These are phyloP conservation scores for Drosophila varians DNA, from an alignment of 1,140 invertebrate species.

Conservation along the genomic window DNA sequence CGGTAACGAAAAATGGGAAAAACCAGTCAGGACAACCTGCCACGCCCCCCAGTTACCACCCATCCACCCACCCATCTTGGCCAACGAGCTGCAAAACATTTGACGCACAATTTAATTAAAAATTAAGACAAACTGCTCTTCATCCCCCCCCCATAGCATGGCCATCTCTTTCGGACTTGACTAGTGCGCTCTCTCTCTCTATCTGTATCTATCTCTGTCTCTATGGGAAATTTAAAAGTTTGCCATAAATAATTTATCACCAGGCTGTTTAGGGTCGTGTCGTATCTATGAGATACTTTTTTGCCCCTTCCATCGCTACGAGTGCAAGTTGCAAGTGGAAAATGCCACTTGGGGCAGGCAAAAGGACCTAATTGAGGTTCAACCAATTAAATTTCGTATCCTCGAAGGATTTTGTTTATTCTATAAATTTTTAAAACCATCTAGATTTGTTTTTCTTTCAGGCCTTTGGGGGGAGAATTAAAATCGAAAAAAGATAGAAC, in stretches of 20 bases:
- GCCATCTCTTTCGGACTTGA: background rate
- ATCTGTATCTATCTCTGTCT: background rate
- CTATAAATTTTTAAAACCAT: background rate
- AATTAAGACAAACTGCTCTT: conserved; percentile 53
- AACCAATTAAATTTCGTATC: conserved; percentile 24
- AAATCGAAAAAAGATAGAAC: background rate
- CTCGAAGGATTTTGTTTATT: background rate
- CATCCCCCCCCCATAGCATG: background rate
- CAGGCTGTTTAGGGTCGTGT: conserved; percentile 8
- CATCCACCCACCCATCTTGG: conserved; percentile 16
- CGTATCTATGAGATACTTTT: conserved; percentile 26
- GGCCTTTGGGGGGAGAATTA: background rate
- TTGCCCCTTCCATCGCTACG: background rate
- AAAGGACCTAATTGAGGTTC: conserved; percentile 35
- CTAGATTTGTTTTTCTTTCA: background rate
- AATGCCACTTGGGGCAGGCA: conserved; percentile 16
- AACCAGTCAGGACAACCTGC: conserved; percentile 3
- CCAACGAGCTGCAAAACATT: conserved; percentile 73
- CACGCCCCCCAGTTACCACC: conserved; percentile 26
- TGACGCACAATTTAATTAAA: conserved; percentile 81
- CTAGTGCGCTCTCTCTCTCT: background rate
- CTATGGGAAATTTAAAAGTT: conserved; percentile 53
- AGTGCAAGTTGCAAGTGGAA: background rate
- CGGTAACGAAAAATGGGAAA: background rate
- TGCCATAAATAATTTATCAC: conserved; percentile 58